Percentiles rank a stretch among this genome's conserved stretches.
Conservation (phyloP, 2,888 invertebrate genomes). For the Pediacus dermestoides region DNA sequence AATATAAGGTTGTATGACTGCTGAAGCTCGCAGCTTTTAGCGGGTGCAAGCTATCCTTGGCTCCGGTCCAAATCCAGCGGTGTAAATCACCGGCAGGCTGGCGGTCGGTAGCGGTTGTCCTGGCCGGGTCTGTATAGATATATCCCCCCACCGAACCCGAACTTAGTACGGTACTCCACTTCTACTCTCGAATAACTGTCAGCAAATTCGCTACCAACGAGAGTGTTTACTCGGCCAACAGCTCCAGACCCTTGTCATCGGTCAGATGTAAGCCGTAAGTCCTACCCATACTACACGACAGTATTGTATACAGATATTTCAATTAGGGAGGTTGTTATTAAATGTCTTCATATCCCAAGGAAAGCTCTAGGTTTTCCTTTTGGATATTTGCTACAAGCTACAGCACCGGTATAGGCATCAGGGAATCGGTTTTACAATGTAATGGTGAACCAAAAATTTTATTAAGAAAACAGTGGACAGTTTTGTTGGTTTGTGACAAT, state of each 20-base stretch:
- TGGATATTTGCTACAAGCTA: too few relatives aligned
- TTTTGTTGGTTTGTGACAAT: too few relatives aligned
- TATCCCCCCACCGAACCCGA: not conserved
- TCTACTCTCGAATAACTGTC: slow-evolving; percentile 6
- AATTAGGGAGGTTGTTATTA: slow-evolving; percentile 7
- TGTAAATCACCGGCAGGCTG: slow-evolving; percentile 34
- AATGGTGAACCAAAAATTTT: too few relatives aligned
- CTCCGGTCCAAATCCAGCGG: slow-evolving; percentile 31
- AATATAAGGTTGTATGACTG: slow-evolving; percentile 15
- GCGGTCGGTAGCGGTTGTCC: slow-evolving; percentile 7
- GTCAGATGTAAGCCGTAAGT: slow-evolving; percentile 9
- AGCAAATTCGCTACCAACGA: slow-evolving; percentile 6
- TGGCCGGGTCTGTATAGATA: not conserved
- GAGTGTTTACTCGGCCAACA: slow-evolving; percentile 4
- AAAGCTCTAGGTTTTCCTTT: too few relatives aligned
- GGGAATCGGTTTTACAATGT: too few relatives aligned
- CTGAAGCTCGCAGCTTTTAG: slow-evolving; percentile 18
- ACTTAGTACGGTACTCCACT: slow-evolving; percentile 1
- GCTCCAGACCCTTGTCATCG: slow-evolving; percentile 15
- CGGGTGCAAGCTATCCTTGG: slow-evolving; percentile 28
- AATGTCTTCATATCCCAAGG: too few relatives aligned
- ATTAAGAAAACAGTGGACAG: too few relatives aligned
- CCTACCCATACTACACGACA: slow-evolving; percentile 9
- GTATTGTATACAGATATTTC: slow-evolving; percentile 15
- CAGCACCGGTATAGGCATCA: too few relatives aligned